Evolutionary conservation across 2,797 vertebrate species (phyloP).

Genomic region (Myiothlypis coronata): DNA sequence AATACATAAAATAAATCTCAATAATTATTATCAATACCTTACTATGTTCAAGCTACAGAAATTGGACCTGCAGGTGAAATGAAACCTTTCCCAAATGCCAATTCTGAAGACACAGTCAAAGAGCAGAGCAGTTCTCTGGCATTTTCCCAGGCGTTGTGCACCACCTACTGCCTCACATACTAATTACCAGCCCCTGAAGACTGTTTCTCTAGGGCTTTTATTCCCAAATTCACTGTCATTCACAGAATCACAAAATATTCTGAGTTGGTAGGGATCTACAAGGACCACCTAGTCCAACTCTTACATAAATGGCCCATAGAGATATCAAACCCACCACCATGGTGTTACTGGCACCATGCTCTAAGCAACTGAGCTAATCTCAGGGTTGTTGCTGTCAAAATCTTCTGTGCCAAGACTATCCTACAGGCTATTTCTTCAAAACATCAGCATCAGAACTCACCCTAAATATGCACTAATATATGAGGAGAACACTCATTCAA

Average conservation of each 20-base stretch:
- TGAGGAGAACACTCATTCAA: neutral
- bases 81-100: neutral
- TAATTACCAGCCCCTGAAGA: neutral
- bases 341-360: neutral
- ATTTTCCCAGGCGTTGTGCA: neutral
- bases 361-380: neutral
- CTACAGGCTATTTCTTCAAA: neutral
- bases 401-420: neutral
- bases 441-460: neutral
- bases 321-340: neutral
- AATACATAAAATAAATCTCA: neutral
- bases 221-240: neutral
- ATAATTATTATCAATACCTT: neutral
- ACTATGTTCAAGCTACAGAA: neutral
- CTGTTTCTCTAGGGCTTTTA: neutral
- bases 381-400: fast-evolving
- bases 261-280: no score
- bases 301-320: neutral
- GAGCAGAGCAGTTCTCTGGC: neutral
- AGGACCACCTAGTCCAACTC: neutral
- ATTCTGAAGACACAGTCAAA: neutral
- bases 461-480: neutral
- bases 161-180: slow-evolving; percentile 6
- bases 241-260: neutral
- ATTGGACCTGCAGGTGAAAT: neutral